Percentiles rank a stretch among this genome's conserved stretches.
These are phyloP conservation scores for Orientallactaga sibirica DNA, from an alignment of 2,797 vertebrate genomes.

Conservation along the genomic window DNA sequence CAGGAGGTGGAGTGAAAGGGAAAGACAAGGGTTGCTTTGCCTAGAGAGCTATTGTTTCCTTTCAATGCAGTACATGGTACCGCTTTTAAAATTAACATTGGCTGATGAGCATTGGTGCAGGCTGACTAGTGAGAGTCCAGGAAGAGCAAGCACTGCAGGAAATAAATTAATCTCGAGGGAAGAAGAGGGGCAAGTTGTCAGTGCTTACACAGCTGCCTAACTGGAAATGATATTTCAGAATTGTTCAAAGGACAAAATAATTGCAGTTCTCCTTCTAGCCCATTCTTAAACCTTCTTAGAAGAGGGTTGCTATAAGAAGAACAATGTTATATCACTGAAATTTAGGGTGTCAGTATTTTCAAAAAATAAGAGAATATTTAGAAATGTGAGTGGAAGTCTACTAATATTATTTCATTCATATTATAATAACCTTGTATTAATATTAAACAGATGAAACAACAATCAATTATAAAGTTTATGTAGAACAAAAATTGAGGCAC, in stretches of 20 bases:
- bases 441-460: conserved; percentile 7
- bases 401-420: conserved; percentile 29
- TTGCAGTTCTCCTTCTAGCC: conserved; percentile 69
- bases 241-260: conserved; percentile 72
- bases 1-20: neutral
- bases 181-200: conserved; percentile 75
- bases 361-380: neutral
- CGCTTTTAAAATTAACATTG: conserved; percentile 82
- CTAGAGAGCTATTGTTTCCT: conserved; percentile 21
- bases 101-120: conserved; percentile 78
- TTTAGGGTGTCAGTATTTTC: conserved; percentile 31
- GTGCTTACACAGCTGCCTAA: conserved; percentile 79
- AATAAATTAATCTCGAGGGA: conserved; percentile 85
- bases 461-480: neutral
- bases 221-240: conserved; percentile 72
- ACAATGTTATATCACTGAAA: conserved; percentile 26
- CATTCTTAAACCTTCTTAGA: conserved; percentile 61
- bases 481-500: neutral
- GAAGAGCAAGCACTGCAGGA: conserved; percentile 80
- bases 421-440: neutral
- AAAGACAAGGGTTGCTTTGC: neutral
- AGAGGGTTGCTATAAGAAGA: conserved; percentile 42
- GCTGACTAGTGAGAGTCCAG: conserved; percentile 68
- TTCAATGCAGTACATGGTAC: conserved; percentile 50
- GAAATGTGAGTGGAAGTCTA: neutral